These are phyloP conservation scores for Sminthurides bifidus DNA, from an alignment of 1,140 invertebrate genomes.

Conservation along the genomic window DNA sequence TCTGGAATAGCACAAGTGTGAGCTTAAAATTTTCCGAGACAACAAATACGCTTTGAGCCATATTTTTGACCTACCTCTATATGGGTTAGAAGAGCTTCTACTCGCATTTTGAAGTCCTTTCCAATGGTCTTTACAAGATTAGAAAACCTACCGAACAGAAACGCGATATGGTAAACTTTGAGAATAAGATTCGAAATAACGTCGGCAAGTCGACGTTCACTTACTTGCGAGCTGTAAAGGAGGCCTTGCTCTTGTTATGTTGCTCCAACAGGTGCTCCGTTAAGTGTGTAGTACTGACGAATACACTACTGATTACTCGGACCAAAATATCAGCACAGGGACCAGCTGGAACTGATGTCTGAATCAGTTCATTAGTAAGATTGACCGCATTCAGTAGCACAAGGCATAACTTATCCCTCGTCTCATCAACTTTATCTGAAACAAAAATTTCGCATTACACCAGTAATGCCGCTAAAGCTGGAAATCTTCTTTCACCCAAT, in stretches of 20 bases:
- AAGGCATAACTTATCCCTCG: slow-evolving; percentile 6
- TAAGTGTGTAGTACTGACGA: slow-evolving; percentile 7
- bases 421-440: slow-evolving; percentile 8
- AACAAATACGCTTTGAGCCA: not conserved
- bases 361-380: slow-evolving; percentile 5
- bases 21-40: not conserved
- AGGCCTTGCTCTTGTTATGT: slow-evolving; percentile 8
- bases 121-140: slow-evolving; percentile 20
- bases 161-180: too few species aligned
- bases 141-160: slow-evolving; percentile 9
- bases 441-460: slow-evolving; percentile 3
- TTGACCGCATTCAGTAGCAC: slow-evolving; percentile 6
- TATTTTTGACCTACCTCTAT: slow-evolving; percentile 20
- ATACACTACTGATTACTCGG: slow-evolving; percentile 9
- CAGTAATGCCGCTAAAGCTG: not conserved
- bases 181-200: too few species aligned
- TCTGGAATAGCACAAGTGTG: not conserved
- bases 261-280: slow-evolving; percentile 9
- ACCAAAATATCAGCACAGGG: slow-evolving; percentile 10
- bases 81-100: slow-evolving; percentile 18
- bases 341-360: slow-evolving; percentile 3
- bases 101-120: slow-evolving; percentile 15
- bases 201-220: too few species aligned
- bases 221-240: slow-evolving; percentile 8
- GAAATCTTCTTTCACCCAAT: not conserved